Evolutionary conservation across 23 tunicate species (phyloP).

Genomic region (Diplosoma virens): DNA sequence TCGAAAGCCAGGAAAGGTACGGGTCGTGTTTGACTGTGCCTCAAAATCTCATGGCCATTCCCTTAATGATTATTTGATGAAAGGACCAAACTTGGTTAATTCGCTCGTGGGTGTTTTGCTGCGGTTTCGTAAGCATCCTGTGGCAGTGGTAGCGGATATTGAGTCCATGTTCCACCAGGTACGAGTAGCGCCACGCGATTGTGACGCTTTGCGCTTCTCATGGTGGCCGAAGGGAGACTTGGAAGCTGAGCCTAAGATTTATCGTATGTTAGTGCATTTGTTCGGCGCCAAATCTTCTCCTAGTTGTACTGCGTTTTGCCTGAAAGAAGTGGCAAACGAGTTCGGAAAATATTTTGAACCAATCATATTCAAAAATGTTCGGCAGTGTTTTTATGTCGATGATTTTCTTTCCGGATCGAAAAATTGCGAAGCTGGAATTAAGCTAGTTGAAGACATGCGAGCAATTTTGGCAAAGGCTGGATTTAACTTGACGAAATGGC

Average conservation of each 20-base stretch:
- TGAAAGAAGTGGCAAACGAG: background rate
- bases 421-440: background rate
- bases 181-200: background rate
- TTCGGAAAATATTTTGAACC: background rate
- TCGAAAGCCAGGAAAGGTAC: conserved; percentile 6
- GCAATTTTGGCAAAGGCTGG: conserved; percentile 1
- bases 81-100: conserved; percentile 43
- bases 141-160: conserved; percentile 27
- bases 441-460: background rate
- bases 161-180: conserved; percentile 43
- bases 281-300: conserved; percentile 39
- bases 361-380: background rate
- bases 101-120: conserved; percentile 15
- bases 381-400: conserved; percentile 32
- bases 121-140: conserved; percentile 19
- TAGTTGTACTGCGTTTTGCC: conserved; percentile 12
- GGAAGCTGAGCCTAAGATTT: background rate
- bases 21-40: conserved; percentile 18
- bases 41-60: background rate
- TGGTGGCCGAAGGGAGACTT: conserved; percentile 35
- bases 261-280: conserved; percentile 26
- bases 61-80: conserved; percentile 7
- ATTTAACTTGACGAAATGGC: conserved; percentile 22
- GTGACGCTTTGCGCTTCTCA: conserved; percentile 11
- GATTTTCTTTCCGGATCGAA: background rate